These are phyloP conservation scores for Melanchra persicariae DNA, from an alignment of 2,888 invertebrate species.

Conservation along the genomic window DNA sequence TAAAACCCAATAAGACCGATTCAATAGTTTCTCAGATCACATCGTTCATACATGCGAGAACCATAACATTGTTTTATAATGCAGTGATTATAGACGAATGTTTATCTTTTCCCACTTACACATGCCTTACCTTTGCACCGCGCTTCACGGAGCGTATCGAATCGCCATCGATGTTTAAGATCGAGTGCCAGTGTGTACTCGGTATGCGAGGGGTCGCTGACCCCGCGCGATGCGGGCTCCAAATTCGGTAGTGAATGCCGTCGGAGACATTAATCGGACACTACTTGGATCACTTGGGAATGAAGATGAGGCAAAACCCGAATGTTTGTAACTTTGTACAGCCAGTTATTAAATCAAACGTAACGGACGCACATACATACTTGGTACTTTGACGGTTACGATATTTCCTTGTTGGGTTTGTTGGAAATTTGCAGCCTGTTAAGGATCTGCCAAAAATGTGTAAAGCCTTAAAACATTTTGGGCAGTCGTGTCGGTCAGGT, in stretches of 20 bases:
- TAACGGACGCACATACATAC: constrained; percentile 15
- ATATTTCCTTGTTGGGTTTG: constrained; percentile 5
- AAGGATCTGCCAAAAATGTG: background rate
- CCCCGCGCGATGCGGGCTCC: constrained; percentile 83
- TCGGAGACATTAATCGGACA: constrained; percentile 86
- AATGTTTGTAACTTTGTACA: constrained; percentile 30
- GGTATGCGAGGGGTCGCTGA: constrained; percentile 78
- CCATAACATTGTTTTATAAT: constrained; percentile 5
- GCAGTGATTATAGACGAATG: constrained; percentile 17
- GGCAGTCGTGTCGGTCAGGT: background rate
- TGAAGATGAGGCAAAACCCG: constrained; percentile 67
- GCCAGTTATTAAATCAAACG: constrained; percentile 52
- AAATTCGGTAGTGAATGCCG: constrained; percentile 82
- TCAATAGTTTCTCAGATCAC: background rate
- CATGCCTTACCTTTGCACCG: constrained; percentile 50
- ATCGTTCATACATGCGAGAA: background rate
- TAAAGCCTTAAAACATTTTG: background rate
- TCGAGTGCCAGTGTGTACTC: constrained; percentile 73
- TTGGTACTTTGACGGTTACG: constrained; percentile 10
- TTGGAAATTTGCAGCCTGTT: background rate
- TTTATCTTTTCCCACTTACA: constrained; percentile 37
- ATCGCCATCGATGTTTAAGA: constrained; percentile 75
- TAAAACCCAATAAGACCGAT: background rate
- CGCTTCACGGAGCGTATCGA: constrained; percentile 72
- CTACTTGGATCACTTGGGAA: constrained; percentile 69